phyloP scores from a whole-genome alignment of 1,140 invertebrate genomes.

The Pachyrhynchus sulphureomaculatus region DNA sequence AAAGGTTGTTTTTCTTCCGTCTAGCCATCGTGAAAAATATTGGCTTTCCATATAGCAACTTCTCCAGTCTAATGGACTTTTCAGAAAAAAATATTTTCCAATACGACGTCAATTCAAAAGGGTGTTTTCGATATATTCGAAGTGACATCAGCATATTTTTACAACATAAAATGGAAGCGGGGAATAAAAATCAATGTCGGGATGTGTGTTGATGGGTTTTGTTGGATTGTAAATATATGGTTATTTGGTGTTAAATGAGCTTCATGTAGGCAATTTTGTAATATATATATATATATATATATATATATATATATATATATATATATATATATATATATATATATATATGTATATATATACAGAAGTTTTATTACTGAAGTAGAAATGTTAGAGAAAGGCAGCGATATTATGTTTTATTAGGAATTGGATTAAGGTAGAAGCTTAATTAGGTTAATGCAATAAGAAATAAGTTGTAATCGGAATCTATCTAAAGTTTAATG shows the following conservation, averaged over 20 bases:
- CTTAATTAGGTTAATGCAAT: no score
- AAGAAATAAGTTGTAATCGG: no score
- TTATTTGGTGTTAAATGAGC: not conserved
- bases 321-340: no score
- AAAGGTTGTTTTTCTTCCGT: not conserved
- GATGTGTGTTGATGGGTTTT: not conserved
- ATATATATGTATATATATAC: no score
- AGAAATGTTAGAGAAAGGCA: no score
- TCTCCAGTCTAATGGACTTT: constrained; percentile 13
- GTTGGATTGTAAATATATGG: not conserved
- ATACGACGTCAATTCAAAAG: not conserved
- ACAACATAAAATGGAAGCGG: not conserved
- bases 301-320: no score
- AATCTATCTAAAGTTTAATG: no score
- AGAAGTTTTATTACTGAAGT: no score
- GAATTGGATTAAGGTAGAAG: no score
- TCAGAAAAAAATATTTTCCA: constrained; percentile 4
- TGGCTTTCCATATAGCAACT: constrained; percentile 8
- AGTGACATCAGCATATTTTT: constrained; percentile 3
- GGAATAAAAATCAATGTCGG: not conserved
- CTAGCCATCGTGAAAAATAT: constrained; percentile 3
- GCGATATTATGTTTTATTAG: no score
- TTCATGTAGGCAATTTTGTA: not conserved
- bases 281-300: no score
- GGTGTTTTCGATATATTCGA: not conserved